Evolutionary conservation across 2,113 vertebrate species (phyloP).

Genomic region (Myanophis thanlyinensis): DNA sequence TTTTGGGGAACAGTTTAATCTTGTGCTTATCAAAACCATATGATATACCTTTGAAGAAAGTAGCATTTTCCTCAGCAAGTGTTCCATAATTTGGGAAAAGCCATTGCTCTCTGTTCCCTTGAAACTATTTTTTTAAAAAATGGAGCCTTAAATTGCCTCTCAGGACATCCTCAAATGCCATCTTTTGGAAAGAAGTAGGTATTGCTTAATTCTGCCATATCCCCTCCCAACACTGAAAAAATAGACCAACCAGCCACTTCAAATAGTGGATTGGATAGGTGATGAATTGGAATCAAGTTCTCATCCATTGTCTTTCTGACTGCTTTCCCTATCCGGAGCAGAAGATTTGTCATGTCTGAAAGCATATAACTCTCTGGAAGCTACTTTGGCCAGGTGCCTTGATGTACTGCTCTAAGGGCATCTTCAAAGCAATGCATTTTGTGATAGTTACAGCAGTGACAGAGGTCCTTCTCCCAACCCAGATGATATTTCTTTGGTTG

Average conservation of each 20-base stretch:
- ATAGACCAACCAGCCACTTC: background rate
- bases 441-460: background rate
- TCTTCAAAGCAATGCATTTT: background rate
- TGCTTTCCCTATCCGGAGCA: background rate
- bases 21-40: constrained; percentile 53
- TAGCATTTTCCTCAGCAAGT: constrained; percentile 36
- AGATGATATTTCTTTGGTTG: background rate
- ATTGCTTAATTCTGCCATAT: background rate
- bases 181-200: background rate
- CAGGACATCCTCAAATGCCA: background rate
- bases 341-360: background rate
- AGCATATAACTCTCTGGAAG: background rate
- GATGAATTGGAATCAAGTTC: background rate
- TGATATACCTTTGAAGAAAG: constrained; percentile 47
- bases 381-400: background rate
- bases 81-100: background rate
- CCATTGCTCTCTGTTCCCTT: background rate
- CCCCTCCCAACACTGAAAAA: background rate
- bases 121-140: background rate
- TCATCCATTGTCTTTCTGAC: background rate
- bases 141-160: rapidly evolving
- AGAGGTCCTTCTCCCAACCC: background rate
- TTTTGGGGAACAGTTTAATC: constrained; percentile 49
- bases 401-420: background rate
- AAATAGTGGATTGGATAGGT: background rate